phyloP scores from a whole-genome alignment of 2,113 vertebrate genomes.

The Ailuropoda melanoleuca region DNA sequence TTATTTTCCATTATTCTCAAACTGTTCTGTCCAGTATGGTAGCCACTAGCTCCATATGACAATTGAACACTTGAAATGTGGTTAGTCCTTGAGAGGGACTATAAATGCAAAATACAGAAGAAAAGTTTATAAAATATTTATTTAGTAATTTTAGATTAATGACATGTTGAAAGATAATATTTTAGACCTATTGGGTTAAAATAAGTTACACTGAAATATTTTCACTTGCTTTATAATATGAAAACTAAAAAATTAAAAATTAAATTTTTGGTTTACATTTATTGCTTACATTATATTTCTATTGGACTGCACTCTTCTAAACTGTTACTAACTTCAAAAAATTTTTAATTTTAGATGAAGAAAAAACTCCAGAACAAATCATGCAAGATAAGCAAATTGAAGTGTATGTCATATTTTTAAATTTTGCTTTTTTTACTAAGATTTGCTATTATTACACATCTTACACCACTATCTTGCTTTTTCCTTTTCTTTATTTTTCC shows the following conservation, averaged over 20 bases:
- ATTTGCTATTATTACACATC: not conserved
- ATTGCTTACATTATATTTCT: not conserved
- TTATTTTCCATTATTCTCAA: not conserved
- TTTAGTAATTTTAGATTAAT: constrained; percentile 19
- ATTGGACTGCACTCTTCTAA: not conserved
- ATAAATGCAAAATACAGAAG: not conserved
- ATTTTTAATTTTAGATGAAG: constrained; percentile 78
- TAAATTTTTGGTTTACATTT: not conserved
- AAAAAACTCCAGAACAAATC: not conserved
- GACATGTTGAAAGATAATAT: constrained; percentile 5
- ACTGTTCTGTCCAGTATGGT: not conserved
- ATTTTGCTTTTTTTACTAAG: constrained; percentile 50
- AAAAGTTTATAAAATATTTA: constrained; percentile 3
- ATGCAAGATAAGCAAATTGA: not conserved
- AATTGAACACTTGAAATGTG: not conserved
- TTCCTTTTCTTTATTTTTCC: constrained; percentile 6
- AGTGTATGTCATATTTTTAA: constrained; percentile 71
- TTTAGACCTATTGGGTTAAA: not conserved
- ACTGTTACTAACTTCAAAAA: constrained; percentile 8
- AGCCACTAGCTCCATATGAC: not conserved
- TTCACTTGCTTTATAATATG: not conserved
- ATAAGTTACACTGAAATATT: constrained; percentile 23
- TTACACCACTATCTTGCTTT: not conserved
- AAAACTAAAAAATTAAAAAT: constrained; percentile 16
- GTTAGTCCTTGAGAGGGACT: not conserved